Evolutionary conservation across 2,888 invertebrate genomes (phyloP).

Genomic region (Acleris sparsana): DNA sequence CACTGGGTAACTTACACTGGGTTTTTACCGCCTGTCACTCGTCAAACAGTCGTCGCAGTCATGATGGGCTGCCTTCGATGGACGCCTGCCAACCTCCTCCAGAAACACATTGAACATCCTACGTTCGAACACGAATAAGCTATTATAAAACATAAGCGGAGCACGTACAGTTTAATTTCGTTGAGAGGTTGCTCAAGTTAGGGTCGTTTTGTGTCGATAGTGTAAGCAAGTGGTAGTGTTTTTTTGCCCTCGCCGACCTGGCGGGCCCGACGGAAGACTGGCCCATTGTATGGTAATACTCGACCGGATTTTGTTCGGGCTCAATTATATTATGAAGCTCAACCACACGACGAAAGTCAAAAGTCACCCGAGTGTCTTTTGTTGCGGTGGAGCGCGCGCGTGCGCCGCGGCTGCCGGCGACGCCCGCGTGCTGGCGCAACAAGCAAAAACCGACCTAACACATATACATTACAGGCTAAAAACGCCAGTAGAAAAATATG

Average conservation of each 20-base stretch:
- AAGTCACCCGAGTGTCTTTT: constrained; percentile 76
- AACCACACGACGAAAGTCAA: constrained; percentile 79
- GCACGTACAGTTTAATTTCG: constrained; percentile 44
- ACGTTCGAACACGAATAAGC: constrained; percentile 33
- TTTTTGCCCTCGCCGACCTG: constrained; percentile 81
- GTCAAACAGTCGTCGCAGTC: constrained; percentile 77
- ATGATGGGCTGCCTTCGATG: constrained; percentile 79
- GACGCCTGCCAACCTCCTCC: constrained; percentile 75
- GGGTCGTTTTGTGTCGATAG: constrained; percentile 44
- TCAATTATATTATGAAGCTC: constrained; percentile 83
- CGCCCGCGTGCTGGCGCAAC: constrained; percentile 31
- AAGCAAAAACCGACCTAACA: constrained; percentile 20
- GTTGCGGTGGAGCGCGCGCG: constrained; percentile 57
- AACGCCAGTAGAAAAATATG: constrained; percentile 12
- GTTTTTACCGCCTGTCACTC: constrained; percentile 79
- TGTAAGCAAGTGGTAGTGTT: constrained; percentile 72
- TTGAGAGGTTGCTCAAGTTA: constrained; percentile 38
- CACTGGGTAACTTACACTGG: constrained; percentile 72
- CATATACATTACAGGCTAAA: constrained; percentile 11
- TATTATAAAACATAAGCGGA: constrained; percentile 38
- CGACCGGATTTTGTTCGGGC: constrained; percentile 81
- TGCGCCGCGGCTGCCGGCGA: constrained; percentile 46
- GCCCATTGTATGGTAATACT: constrained; percentile 82
- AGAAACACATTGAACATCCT: constrained; percentile 41
- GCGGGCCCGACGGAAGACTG: constrained; percentile 78